These are phyloP conservation scores for Myotis pilosus DNA, from an alignment of 2,797 vertebrate species.

Conservation along the genomic window DNA sequence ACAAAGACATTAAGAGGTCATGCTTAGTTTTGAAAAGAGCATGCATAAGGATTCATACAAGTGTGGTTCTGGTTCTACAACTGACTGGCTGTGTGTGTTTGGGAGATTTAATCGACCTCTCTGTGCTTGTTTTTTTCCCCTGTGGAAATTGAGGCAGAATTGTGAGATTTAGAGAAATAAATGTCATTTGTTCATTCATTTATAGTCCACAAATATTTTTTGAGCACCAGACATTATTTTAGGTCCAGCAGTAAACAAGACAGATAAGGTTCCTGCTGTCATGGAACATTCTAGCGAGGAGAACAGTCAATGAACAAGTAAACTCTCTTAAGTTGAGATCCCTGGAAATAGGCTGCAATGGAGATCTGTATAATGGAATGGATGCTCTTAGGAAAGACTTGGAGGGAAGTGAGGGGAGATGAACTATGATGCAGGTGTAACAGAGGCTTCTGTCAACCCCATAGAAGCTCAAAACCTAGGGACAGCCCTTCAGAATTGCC, in stretches of 20 bases:
- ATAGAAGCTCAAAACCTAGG: not conserved
- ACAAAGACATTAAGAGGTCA: not conserved
- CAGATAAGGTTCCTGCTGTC: not conserved
- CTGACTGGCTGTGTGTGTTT: not conserved
- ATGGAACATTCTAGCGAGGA: not conserved
- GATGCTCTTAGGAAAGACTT: not conserved
- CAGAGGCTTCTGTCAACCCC: not conserved
- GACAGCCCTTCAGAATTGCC: not conserved
- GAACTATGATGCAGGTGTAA: not conserved
- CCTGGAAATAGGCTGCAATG: not conserved
- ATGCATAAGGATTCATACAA: not conserved
- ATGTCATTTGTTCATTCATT: constrained; percentile 10
- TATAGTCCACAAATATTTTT: not conserved
- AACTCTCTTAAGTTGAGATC: not conserved
- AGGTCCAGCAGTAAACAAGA: not conserved
- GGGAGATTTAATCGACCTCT: constrained; percentile 12
- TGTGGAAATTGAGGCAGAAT: constrained; percentile 7
- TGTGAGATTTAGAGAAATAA: not conserved
- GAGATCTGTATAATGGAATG: not conserved
- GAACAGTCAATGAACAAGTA: not conserved
- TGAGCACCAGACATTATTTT: not conserved
- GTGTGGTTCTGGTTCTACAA: not conserved
- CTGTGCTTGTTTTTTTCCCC: not conserved
- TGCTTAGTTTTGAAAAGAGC: constrained; percentile 30
- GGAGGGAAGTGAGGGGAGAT: not conserved